Conservation (phyloP, 2,888 invertebrate species). For the Diaprepes abbreviatus region DNA sequence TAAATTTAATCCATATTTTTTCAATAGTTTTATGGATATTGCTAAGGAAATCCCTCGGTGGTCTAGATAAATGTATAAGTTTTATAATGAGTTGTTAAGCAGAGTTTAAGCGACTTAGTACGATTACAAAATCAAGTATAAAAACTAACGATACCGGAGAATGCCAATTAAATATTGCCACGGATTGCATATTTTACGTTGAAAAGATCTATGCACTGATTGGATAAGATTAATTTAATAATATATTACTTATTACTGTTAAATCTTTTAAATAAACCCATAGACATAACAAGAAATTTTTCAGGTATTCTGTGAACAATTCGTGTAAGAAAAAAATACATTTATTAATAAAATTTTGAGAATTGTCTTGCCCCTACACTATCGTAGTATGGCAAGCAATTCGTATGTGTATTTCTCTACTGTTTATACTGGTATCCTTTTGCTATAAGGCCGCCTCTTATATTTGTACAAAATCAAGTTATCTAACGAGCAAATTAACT, state of each 20-base stretch:
- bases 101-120: constrained; percentile 1
- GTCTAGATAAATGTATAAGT: constrained; percentile 4
- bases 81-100: constrained; percentile 16
- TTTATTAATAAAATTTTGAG: too few relatives aligned
- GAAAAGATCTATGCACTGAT: background rate
- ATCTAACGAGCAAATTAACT: too few relatives aligned
- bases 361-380: too few relatives aligned
- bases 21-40: background rate
- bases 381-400: too few relatives aligned
- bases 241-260: background rate
- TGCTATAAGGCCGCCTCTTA: too few relatives aligned
- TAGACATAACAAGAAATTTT: too few relatives aligned
- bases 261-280: background rate
- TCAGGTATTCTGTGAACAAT: too few relatives aligned
- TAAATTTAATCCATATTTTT: background rate
- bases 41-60: background rate
- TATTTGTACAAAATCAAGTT: too few relatives aligned
- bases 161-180: constrained; percentile 3
- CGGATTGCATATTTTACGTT: constrained; percentile 3
- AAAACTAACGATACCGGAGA: constrained; percentile 1
- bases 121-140: constrained; percentile 2
- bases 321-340: too few relatives aligned
- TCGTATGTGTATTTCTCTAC: too few relatives aligned
- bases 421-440: too few relatives aligned
- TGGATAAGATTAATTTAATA: constrained; percentile 3